Conservation (phyloP, 2,797 vertebrate species). For the Onychomys arenicola region DNA sequence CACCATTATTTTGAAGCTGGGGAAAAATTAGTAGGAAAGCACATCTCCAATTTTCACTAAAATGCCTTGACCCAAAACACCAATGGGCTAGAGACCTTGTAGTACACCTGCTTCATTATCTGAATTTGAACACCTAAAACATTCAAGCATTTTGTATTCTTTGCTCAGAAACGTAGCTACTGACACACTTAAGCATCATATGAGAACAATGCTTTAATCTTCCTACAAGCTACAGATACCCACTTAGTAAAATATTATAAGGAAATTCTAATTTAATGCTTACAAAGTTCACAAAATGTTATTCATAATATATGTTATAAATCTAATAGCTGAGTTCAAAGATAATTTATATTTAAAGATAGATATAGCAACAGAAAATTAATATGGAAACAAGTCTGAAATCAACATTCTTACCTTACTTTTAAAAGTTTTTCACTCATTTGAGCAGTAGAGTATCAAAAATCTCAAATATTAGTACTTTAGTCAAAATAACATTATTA, state of each 20-base stretch:
- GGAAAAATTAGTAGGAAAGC: slow-evolving; percentile 2
- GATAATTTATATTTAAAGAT: slow-evolving; percentile 20
- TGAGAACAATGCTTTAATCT: not conserved
- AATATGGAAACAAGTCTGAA: slow-evolving; percentile 26
- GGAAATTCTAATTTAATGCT: slow-evolving; percentile 38
- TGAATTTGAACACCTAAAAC: not conserved
- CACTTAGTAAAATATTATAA: not conserved
- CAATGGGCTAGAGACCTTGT: not conserved
- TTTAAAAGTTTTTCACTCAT: slow-evolving; percentile 32
- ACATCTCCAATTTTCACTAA: not conserved
- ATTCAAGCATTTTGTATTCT: not conserved
- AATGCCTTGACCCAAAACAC: not conserved
- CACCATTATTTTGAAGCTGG: not conserved
- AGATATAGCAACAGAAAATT: not conserved
- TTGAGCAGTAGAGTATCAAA: not conserved
- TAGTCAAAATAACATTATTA: not conserved
- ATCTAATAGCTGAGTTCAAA: not conserved
- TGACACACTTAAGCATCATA: not conserved
- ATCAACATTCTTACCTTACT: not conserved
- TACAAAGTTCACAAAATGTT: not conserved
- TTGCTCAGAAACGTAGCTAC: not conserved
- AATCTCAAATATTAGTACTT: not conserved
- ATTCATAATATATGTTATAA: not conserved
- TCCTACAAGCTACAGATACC: not conserved
- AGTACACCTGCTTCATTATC: not conserved